phyloP scores from a whole-genome alignment of 2,888 invertebrate species.

The Torymus aiolomorphi region DNA sequence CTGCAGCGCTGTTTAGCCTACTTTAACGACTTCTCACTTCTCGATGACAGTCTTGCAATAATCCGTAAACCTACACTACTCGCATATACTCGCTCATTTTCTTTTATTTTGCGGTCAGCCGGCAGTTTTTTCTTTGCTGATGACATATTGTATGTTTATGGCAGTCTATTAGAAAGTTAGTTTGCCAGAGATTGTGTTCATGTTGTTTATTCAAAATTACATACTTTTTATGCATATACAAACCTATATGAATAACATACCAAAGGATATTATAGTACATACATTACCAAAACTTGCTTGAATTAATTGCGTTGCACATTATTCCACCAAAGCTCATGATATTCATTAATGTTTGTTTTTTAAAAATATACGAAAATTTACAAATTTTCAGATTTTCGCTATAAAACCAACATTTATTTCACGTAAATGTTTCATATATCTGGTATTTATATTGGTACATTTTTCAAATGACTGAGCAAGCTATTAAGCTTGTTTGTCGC shows the following conservation, averaged over 20 bases:
- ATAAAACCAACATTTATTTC: too few relatives aligned
- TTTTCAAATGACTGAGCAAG: neutral
- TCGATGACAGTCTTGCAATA: constrained; percentile 30
- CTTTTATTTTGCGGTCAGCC: constrained; percentile 28
- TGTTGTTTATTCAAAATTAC: too few relatives aligned
- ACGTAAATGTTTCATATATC: neutral
- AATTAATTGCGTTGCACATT: too few relatives aligned
- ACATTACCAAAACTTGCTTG: too few relatives aligned
- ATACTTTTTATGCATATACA: too few relatives aligned
- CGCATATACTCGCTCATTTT: neutral
- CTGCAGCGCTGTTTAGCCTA: neutral
- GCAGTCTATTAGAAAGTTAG: constrained; percentile 21
- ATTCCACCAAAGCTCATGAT: too few relatives aligned
- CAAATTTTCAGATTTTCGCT: too few relatives aligned
- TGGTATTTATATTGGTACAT: neutral
- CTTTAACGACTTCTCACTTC: constrained; percentile 32
- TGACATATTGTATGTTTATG: constrained; percentile 10
- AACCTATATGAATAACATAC: too few relatives aligned
- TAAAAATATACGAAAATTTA: too few relatives aligned
- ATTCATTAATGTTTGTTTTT: too few relatives aligned
- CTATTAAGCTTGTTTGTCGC: neutral
- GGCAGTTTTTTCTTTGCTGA: constrained; percentile 18
- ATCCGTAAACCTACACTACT: constrained; percentile 35
- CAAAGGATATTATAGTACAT: too few relatives aligned
- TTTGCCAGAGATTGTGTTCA: neutral